Conservation (phyloP, 2,113 vertebrate genomes). For the Orycteropus afer region DNA sequence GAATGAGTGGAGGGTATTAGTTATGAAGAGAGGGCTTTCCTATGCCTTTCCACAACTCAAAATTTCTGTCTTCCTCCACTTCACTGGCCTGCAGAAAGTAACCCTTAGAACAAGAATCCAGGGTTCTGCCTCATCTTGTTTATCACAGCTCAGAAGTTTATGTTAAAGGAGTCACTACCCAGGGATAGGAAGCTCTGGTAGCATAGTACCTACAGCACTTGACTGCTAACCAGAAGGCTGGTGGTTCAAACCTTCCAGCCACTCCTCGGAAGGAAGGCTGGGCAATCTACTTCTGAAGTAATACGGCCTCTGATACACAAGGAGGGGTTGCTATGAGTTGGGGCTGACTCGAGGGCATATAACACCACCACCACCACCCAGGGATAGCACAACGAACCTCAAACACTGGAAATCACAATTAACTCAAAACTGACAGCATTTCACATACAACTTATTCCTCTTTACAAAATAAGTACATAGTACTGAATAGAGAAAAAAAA, state of each 20-base stretch:
- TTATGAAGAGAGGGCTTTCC: neutral
- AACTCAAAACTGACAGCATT: neutral
- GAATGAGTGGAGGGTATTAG: neutral
- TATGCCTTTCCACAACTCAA: neutral
- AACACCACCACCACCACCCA: too few relatives aligned
- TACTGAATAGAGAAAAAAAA: conserved; percentile 24
- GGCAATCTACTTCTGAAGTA: too few relatives aligned
- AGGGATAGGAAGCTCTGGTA: too few relatives aligned
- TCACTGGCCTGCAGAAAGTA: neutral
- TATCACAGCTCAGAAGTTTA: neutral
- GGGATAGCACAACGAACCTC: neutral
- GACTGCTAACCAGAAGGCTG: too few relatives aligned
- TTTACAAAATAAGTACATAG: conserved; percentile 36
- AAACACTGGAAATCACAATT: conserved; percentile 2
- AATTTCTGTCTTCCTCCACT: neutral
- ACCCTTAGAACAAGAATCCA: neutral
- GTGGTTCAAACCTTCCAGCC: too few relatives aligned
- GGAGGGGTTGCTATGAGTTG: too few relatives aligned
- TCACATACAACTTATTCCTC: neutral
- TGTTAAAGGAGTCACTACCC: neutral
- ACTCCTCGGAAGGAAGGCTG: too few relatives aligned
- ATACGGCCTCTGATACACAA: too few relatives aligned
- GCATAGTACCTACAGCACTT: too few relatives aligned
- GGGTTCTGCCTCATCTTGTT: neutral
- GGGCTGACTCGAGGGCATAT: too few relatives aligned